Conservation (phyloP, 1,140 invertebrate species). For the Apis laboriosa region DNA sequence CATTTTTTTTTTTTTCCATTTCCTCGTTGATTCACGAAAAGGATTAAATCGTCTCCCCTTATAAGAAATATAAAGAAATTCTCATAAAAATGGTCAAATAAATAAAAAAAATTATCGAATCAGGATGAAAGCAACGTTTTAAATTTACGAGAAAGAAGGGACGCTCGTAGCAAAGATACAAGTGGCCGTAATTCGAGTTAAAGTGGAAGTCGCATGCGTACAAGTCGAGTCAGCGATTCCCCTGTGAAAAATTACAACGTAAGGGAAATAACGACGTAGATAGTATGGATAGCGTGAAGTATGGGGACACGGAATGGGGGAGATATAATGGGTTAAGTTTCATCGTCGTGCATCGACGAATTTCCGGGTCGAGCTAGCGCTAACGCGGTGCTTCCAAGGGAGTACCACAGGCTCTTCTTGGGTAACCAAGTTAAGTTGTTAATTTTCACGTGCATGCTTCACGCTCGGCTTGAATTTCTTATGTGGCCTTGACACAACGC, state of each 20-base stretch:
- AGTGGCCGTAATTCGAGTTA: conserved; percentile 41
- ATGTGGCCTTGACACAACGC: conserved; percentile 25
- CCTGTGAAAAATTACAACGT: conserved; percentile 62
- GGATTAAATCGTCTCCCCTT: no score
- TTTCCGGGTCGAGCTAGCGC: conserved; percentile 67
- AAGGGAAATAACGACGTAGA: conserved; percentile 65
- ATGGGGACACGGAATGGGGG: conserved; percentile 33
- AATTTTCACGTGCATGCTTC: conserved; percentile 64
- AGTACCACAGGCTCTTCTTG: conserved; percentile 60
- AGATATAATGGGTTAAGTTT: conserved; percentile 70
- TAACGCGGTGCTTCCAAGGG: conserved; percentile 60
- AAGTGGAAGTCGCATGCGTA: conserved; percentile 48
- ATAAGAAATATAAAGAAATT: no score
- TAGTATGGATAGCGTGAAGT: conserved; percentile 57
- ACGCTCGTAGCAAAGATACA: conserved; percentile 29
- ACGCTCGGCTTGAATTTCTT: conserved; percentile 65
- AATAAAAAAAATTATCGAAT: no score
- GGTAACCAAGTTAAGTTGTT: conserved; percentile 66
- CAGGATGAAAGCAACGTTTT: no score
- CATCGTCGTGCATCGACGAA: conserved; percentile 68
- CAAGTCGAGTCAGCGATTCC: conserved; percentile 53
- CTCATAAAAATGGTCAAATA: no score
- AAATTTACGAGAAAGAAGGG: no score
- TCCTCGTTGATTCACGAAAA: no score
- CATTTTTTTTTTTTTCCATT: no score